Percentiles rank a stretch among this genome's conserved stretches.
These are phyloP conservation scores for Cisticola juncidis DNA, from an alignment of 2,113 vertebrate species.

Conservation along the genomic window DNA sequence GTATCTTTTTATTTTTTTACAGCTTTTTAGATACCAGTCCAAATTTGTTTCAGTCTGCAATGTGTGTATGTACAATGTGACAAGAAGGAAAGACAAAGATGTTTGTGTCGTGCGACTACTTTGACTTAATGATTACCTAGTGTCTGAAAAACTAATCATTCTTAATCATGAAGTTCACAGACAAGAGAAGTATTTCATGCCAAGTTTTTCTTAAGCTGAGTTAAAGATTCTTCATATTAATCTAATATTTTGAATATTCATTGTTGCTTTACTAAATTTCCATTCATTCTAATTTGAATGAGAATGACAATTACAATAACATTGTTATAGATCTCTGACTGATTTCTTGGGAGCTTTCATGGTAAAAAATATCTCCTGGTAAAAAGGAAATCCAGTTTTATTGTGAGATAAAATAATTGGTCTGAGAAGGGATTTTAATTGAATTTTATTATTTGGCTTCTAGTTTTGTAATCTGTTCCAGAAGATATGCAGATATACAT, in stretches of 20 bases:
- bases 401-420: not conserved
- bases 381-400: not conserved
- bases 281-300: not conserved
- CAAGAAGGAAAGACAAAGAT: not conserved
- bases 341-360: not conserved
- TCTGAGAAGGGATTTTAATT: not conserved
- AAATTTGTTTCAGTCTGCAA: not conserved
- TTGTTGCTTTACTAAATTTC: not conserved
- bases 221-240: not conserved
- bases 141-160: not conserved
- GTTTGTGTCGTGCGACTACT: not conserved
- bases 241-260: not conserved
- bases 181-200: not conserved
- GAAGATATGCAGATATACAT: not conserved
- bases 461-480: not conserved
- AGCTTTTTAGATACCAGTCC: not conserved
- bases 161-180: not conserved
- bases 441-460: not conserved
- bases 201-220: not conserved
- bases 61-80: not conserved
- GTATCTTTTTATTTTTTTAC: not conserved
- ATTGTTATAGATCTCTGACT: not conserved
- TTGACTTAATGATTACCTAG: not conserved
- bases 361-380: not conserved
- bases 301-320: not conserved